Percentiles rank a stretch among this genome's conserved stretches.
phyloP scores from a whole-genome alignment of 2,797 vertebrate genomes.

The Pantherophis alleghaniensis region DNA sequence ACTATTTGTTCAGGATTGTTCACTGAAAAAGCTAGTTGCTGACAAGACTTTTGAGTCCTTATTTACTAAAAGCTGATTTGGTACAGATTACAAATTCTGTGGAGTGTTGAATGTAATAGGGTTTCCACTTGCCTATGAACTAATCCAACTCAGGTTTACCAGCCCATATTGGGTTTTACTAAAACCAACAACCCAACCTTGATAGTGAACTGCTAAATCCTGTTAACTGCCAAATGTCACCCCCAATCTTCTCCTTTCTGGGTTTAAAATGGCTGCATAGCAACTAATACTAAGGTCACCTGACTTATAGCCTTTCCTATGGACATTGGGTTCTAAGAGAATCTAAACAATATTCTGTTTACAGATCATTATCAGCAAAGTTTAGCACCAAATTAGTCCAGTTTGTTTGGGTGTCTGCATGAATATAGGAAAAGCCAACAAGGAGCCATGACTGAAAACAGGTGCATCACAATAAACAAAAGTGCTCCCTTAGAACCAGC shows the following conservation, averaged over 20 bases:
- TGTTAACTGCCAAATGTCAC: not conserved
- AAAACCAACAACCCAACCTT: not conserved
- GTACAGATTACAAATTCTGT: not conserved
- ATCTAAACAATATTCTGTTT: not conserved
- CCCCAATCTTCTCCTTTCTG: not conserved
- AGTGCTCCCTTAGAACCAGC: not conserved
- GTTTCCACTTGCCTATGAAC: not conserved
- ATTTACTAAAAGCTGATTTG: not conserved
- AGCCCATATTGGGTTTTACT: not conserved
- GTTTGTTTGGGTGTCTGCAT: not conserved
- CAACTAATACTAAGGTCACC: not conserved
- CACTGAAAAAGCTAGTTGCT: not conserved
- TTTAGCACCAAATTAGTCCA: not conserved
- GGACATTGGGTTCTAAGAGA: not conserved
- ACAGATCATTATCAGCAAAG: not conserved
- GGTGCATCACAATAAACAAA: not conserved
- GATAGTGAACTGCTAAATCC: not conserved
- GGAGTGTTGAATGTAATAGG: not conserved
- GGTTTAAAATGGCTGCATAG: not conserved
- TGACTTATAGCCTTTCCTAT: not conserved
- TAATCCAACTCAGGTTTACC: not conserved
- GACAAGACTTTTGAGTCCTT: not conserved
- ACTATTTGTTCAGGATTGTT: not conserved
- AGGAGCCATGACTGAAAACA: not conserved
- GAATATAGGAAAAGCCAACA: not conserved